phyloP scores from a whole-genome alignment of 2,888 invertebrate species.

The Drosophila neotestacea region DNA sequence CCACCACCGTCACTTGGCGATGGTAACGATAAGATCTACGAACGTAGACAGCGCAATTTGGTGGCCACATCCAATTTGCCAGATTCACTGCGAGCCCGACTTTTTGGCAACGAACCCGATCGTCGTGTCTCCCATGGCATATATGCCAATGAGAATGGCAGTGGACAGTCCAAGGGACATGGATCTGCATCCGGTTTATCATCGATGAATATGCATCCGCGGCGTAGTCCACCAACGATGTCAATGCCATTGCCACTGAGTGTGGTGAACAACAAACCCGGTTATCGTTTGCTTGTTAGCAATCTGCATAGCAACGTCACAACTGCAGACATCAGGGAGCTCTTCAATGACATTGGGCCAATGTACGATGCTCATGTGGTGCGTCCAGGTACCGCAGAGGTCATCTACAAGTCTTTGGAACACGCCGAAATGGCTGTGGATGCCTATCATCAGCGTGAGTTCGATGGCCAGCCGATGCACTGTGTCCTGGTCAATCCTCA shows the following conservation, averaged over 20 bases:
- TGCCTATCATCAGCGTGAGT: slow-evolving; percentile 95
- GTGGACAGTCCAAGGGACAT: slow-evolving; percentile 13
- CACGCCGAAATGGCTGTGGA: slow-evolving; percentile 96
- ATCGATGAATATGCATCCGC: slow-evolving; percentile 24
- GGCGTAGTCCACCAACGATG: slow-evolving; percentile 40
- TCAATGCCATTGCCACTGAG: slow-evolving; percentile 47
- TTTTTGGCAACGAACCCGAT: slow-evolving; percentile 82
- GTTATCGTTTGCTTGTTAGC: slow-evolving; percentile 95
- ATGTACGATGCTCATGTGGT: slow-evolving; percentile 93
- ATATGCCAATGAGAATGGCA: slow-evolving; percentile 81
- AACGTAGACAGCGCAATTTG: slow-evolving; percentile 73
- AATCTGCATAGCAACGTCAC: slow-evolving; percentile 95
- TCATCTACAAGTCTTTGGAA: slow-evolving; percentile 93
- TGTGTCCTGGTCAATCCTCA: slow-evolving; percentile 93
- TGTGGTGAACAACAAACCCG: slow-evolving; percentile 82
- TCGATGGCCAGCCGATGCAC: slow-evolving; percentile 97
- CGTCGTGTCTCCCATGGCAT: slow-evolving; percentile 84
- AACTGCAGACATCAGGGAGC: slow-evolving; percentile 95
- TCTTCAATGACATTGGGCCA: slow-evolving; percentile 97
- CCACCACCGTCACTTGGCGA: slow-evolving; percentile 39
- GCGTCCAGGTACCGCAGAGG: slow-evolving; percentile 95
- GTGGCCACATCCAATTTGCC: slow-evolving; percentile 82
- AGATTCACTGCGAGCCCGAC: slow-evolving; percentile 83
- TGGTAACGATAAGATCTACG: slow-evolving; percentile 51
- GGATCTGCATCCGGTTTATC: background rate